Percentiles rank a stretch among this genome's conserved stretches.
phyloP scores from a whole-genome alignment of 2,888 invertebrate species.

The Microplitis manilae region DNA sequence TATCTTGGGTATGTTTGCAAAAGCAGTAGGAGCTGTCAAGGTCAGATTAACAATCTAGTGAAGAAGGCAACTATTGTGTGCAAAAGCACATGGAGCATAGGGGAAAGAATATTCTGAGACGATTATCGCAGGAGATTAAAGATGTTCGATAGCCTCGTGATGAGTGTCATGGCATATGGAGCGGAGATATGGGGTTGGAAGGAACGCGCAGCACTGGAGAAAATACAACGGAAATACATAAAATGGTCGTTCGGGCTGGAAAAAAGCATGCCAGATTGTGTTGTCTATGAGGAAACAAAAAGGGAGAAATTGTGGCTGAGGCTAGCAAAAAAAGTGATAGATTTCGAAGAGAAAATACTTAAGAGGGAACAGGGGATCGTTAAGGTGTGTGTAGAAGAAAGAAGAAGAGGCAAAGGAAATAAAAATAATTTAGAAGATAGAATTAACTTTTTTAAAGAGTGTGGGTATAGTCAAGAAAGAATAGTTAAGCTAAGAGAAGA shows the following conservation, averaged over 20 bases:
- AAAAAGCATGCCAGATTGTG: background rate
- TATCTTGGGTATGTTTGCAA: constrained; percentile 33
- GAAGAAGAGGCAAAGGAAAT: background rate
- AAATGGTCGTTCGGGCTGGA: background rate
- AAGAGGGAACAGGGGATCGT: background rate
- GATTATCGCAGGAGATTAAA: constrained; percentile 33
- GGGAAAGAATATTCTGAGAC: constrained; percentile 31
- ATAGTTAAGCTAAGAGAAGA: background rate
- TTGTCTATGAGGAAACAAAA: background rate
- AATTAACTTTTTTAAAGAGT: background rate
- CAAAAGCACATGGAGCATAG: constrained; percentile 37
- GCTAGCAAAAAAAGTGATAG: background rate
- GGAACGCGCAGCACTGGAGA: no score
- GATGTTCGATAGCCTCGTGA: constrained; percentile 33
- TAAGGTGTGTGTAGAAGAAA: background rate
- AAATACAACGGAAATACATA: no score
- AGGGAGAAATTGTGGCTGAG: background rate
- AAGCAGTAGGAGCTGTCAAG: constrained; percentile 14
- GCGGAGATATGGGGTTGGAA: background rate
- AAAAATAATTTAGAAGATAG: background rate
- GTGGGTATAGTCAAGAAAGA: background rate
- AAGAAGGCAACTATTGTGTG: constrained; percentile 26
- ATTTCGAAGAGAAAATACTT: background rate
- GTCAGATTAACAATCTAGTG: constrained; percentile 14
- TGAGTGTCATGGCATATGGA: constrained; percentile 31